Base-by-base conservation (phyloP, 53 echinoderm and acorn worm species). In the Paracentrotus lividus region DNA sequence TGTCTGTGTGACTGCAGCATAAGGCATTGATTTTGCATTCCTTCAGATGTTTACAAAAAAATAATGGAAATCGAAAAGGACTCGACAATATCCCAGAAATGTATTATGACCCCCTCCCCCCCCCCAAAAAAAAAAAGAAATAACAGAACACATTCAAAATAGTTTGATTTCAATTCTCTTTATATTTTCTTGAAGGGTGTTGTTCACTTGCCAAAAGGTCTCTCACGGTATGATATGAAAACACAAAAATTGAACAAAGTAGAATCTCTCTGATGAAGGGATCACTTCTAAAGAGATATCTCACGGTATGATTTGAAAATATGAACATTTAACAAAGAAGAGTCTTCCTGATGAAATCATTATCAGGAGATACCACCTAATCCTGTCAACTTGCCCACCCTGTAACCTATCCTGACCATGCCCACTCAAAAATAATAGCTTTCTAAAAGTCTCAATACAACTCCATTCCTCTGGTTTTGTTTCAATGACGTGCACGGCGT, bases 361-460 rank as follows among this genome's bases (percentile, higher is more conserved):
- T n/a, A 47, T 47, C 47, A n/a, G 3, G 1, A 44, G 45, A 21
- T 81, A 47, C 12, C 81, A 5, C n/a, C 2, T 81, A 81, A 81
- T 81, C 81, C 81, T 24, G 3, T 4, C 47, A 13, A 12, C 10
- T 16, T 86, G 31, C 86, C 54, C 55, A 57, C 55, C 86, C 57
- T 86, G 86, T 86, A 86, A 86, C 8, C 34, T 20, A 86, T 54
- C 56, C 27, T 20, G 4, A 49, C 47, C 3, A 32, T 55, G 86
- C 86, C 86, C 86, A 86, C 86, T 86, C 86, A 54, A 86, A 56
- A 55, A 55, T 55, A 86, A 86, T 86, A 86, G 34, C 44, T 26
- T 27, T 81, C 81, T 33, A 32, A 55, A 54, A 36, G 43, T 54
- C 45, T 36, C 23, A 2, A 27, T 21, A 33, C 8, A 5, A 47